A percentile compares a stretch with the other conserved stretches of the same genome.
Conservation (phyloP, 35 echinoderm and acorn worm genomes). For the Ptychodera flava region DNA sequence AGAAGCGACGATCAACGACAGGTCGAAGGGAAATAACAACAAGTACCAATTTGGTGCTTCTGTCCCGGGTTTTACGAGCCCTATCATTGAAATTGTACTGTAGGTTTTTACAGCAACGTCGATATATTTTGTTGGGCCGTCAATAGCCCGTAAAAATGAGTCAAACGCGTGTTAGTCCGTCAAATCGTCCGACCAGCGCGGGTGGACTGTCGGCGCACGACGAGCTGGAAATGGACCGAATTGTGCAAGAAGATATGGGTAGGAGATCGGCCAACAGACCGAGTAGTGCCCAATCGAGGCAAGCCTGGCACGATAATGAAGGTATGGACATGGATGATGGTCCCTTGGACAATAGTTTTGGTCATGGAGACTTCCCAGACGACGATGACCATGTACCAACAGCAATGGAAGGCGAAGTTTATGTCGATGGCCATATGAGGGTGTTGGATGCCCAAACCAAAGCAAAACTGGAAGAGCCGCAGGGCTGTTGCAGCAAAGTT, state of each 20-base stretch:
- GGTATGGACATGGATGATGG: constrained; percentile 92
- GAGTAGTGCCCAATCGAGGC: constrained; percentile 31
- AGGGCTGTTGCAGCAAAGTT: constrained; percentile 69
- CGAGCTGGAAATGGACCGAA: constrained; percentile 15
- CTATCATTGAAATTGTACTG: too few species aligned
- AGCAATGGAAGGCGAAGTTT: constrained; percentile 97
- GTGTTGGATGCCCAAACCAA: constrained; percentile 65
- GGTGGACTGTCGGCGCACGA: neutral
- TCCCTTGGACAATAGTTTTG: constrained; percentile 47
- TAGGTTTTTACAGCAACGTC: too few species aligned
- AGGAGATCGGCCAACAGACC: constrained; percentile 58
- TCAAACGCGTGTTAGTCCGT: neutral
- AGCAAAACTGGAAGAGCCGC: constrained; percentile 66
- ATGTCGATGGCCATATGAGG: constrained; percentile 74
- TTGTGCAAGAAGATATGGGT: constrained; percentile 10
- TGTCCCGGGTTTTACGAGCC: too few species aligned
- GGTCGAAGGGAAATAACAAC: neutral
- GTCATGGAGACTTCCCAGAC: constrained; percentile 41
- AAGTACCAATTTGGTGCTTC: too few species aligned
- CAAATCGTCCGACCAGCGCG: neutral
- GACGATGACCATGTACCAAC: constrained; percentile 69
- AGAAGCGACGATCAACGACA: too few species aligned
- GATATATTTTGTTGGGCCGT: too few species aligned
- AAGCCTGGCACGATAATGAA: constrained; percentile 91
- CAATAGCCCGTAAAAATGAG: neutral